A percentile compares a stretch with the other conserved stretches of the same genome.
phyloP scores from a whole-genome alignment of 1,140 invertebrate species.

The Habropoda laboriosa region DNA sequence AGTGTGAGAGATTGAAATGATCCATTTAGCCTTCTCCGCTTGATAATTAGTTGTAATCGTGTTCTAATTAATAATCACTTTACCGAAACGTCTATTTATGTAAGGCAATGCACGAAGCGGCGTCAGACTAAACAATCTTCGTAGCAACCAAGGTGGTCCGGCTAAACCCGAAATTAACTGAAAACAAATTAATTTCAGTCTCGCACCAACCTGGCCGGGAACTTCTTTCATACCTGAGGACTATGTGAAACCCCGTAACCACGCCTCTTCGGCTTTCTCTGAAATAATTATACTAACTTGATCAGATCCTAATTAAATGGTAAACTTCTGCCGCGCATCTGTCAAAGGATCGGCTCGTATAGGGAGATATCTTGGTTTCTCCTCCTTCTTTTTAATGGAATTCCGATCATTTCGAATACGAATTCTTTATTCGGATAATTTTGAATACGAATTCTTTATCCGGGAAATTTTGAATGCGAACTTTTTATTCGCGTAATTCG shows the following conservation, averaged over 20 bases:
- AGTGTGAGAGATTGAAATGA: constrained; percentile 4
- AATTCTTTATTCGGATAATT: too few relatives aligned
- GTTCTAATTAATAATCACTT: constrained; percentile 47
- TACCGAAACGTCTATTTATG: constrained; percentile 23
- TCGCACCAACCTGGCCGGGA: constrained; percentile 20
- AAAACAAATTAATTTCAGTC: constrained; percentile 63
- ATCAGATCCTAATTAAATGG: constrained; percentile 50
- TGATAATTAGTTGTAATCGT: constrained; percentile 18
- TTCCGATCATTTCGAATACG: too few relatives aligned
- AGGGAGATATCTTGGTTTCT: not conserved
- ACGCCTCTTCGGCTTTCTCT: constrained; percentile 32
- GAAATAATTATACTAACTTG: constrained; percentile 47
- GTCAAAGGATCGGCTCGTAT: not conserved
- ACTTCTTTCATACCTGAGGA: constrained; percentile 38
- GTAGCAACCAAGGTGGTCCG: constrained; percentile 55
- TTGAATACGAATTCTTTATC: too few relatives aligned
- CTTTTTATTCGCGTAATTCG: too few relatives aligned
- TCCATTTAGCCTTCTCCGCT: not conserved
- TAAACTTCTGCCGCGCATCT: constrained; percentile 8
- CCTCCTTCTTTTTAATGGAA: too few relatives aligned
- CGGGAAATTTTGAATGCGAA: too few relatives aligned
- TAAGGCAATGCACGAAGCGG: not conserved
- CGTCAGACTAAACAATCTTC: constrained; percentile 34
- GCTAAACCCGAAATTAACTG: constrained; percentile 51
- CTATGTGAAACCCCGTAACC: constrained; percentile 28